Percentiles rank a stretch among this genome's conserved stretches.
phyloP scores from a whole-genome alignment of 2,797 vertebrate genomes.

The Falco biarmicus region DNA sequence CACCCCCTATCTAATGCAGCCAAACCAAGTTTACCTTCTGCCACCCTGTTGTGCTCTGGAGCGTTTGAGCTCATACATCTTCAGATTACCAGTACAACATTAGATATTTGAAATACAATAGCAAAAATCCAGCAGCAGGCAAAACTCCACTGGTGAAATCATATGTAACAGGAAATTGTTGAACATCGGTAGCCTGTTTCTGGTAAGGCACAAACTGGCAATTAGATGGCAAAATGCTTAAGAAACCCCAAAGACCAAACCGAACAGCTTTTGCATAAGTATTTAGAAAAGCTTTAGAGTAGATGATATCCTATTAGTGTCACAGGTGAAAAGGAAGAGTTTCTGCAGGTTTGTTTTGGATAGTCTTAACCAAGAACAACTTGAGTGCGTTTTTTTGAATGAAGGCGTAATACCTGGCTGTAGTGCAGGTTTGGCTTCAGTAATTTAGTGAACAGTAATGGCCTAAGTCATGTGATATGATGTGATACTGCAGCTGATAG shows the following conservation, averaged over 20 bases:
- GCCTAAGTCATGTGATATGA: background rate
- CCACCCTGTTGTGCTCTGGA: background rate
- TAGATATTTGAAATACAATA: background rate
- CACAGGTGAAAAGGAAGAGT: background rate
- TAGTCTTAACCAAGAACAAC: background rate
- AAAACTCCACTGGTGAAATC: background rate
- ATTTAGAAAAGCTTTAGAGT: background rate
- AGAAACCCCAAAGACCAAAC: background rate
- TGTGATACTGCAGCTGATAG: background rate
- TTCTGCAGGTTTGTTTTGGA: background rate
- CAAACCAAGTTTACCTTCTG: background rate
- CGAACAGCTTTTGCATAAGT: background rate
- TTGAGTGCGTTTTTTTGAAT: background rate
- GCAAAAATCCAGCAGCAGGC: background rate
- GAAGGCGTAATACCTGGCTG: background rate
- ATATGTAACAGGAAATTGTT: background rate
- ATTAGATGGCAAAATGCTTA: background rate
- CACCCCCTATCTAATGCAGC: fast-evolving
- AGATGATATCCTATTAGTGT: background rate
- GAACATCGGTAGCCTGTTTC: background rate
- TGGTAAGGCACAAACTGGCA: background rate
- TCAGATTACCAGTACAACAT: background rate
- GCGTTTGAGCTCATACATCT: background rate
- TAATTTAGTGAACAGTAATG: background rate
- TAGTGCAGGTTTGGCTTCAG: background rate